Percentiles rank a stretch among this genome's conserved stretches.
These are phyloP conservation scores for Neoseiulus cucumeris DNA, from an alignment of 1,140 invertebrate species.

Conservation along the genomic window DNA sequence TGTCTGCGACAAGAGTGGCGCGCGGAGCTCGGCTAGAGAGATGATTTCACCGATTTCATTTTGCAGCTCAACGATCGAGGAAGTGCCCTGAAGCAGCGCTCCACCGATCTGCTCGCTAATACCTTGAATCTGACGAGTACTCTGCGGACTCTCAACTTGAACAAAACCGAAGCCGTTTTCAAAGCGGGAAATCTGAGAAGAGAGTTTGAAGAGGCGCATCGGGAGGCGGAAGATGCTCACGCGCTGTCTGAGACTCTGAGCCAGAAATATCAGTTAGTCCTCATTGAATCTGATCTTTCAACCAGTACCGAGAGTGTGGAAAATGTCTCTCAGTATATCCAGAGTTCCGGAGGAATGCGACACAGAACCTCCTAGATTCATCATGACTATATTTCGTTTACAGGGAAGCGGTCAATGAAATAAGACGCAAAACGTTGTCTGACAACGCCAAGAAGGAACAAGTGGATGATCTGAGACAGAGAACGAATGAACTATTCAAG, in stretches of 20 bases:
- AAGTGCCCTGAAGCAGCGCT: not conserved
- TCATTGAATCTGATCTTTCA: not conserved
- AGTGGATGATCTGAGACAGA: not conserved
- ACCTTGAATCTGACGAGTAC: not conserved
- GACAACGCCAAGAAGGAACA: not conserved
- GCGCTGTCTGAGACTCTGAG: not conserved
- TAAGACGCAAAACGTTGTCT: not conserved
- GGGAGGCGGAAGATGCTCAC: not conserved
- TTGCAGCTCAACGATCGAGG: not conserved
- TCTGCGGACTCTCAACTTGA: not conserved
- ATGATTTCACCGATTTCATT: not conserved
- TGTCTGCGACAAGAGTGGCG: too few species aligned
- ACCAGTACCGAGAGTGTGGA: too few species aligned
- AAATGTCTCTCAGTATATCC: not conserved
- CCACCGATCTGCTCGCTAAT: not conserved
- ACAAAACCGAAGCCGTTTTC: not conserved
- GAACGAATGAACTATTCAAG: not conserved
- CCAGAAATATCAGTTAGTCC: not conserved
- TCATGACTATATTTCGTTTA: not conserved
- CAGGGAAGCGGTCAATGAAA: constrained; percentile 8
- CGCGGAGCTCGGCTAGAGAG: not conserved
- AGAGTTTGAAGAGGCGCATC: not conserved
- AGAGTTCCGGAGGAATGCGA: not conserved
- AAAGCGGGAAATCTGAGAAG: not conserved
- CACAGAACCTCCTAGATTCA: not conserved